These are phyloP conservation scores for Pandemis cinnamomeana DNA, from an alignment of 2,888 invertebrate genomes.

Conservation along the genomic window DNA sequence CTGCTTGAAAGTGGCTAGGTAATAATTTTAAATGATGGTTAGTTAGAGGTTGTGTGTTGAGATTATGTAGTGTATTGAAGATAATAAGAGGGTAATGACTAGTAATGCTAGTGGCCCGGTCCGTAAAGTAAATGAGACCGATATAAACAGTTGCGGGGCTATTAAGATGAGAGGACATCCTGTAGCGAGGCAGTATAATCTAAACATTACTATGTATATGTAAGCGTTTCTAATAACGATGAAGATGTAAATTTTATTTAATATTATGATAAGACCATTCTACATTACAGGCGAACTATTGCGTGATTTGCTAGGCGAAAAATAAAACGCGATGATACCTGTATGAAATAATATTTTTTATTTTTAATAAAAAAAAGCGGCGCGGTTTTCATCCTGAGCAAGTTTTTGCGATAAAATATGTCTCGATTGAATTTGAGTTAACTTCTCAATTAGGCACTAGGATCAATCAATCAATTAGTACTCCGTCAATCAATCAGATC, in stretches of 20 bases:
- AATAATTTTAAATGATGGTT: constrained; percentile 51
- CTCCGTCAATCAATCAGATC: no score
- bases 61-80: constrained; percentile 47
- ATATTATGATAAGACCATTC: not conserved
- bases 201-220: constrained; percentile 2
- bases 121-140: constrained; percentile 20
- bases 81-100: constrained; percentile 48
- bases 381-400: no score
- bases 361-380: no score
- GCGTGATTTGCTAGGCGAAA: not conserved
- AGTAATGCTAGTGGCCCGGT: constrained; percentile 42
- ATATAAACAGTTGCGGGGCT: constrained; percentile 29
- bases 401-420: no score
- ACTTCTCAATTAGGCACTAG: no score
- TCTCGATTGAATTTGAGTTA: no score
- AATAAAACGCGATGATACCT: not conserved
- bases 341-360: not conserved
- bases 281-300: not conserved
- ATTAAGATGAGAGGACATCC: constrained; percentile 5
- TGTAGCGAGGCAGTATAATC: not conserved
- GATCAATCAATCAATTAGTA: no score
- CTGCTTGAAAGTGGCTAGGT: constrained; percentile 36
- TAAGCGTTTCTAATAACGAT: constrained; percentile 7
- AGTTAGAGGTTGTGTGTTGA: constrained; percentile 49
- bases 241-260: constrained; percentile 8